Evolutionary conservation across 2,888 invertebrate species (phyloP).

Genomic region (Drosophila fungiperda): DNA sequence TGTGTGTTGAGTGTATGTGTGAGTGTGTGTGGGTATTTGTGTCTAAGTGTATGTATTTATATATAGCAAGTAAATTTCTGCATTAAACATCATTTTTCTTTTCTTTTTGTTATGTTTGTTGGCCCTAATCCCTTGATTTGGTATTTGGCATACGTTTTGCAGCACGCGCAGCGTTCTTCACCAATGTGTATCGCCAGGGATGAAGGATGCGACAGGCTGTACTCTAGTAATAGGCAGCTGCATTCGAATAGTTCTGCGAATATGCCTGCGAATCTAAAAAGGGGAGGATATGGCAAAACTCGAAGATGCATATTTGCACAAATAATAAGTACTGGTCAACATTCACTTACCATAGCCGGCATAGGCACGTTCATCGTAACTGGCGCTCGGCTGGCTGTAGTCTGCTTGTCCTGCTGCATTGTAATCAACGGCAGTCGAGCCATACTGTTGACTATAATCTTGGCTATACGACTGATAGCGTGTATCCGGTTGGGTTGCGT

Average conservation of each 20-base stretch:
- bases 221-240: conserved; percentile 84
- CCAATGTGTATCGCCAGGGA: conserved; percentile 56
- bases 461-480: conserved; percentile 84
- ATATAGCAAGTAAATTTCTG: conserved; percentile 65
- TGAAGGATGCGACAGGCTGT: conserved; percentile 42
- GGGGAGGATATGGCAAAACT: conserved; percentile 17
- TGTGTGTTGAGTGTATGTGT: conserved; percentile 40
- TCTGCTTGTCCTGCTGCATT: conserved; percentile 84
- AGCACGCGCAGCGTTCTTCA: conserved; percentile 77
- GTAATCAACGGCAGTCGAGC: conserved; percentile 84
- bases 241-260: conserved; percentile 84
- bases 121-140: conserved; percentile 69
- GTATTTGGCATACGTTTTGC: conserved; percentile 59
- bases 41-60: conserved; percentile 44
- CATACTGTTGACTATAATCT: conserved; percentile 85
- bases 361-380: conserved; percentile 84
- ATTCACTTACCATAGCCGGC: conserved; percentile 84
- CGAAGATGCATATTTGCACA: conserved; percentile 21
- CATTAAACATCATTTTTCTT: conserved; percentile 53
- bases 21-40: conserved; percentile 38
- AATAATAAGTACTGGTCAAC: background rate
- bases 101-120: conserved; percentile 29
- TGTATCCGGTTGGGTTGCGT: conserved; percentile 83
- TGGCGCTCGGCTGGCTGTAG: conserved; percentile 81
- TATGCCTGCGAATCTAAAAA: conserved; percentile 84